phyloP scores from a whole-genome alignment of 2,113 vertebrate species.

The Poeciliopsis turrubarensis region DNA sequence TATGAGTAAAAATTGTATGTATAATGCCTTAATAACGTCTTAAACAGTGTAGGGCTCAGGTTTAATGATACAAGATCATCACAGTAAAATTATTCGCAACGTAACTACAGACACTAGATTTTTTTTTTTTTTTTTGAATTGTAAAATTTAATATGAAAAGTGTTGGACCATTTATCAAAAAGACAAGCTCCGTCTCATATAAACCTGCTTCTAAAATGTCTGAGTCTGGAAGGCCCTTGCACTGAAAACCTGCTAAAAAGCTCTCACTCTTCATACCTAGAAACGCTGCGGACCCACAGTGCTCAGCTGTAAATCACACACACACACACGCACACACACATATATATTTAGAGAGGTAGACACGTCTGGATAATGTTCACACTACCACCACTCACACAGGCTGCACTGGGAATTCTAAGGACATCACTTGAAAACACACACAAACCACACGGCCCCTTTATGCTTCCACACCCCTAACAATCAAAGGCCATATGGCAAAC shows the following conservation, averaged over 20 bases:
- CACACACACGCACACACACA: neutral
- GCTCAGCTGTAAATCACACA: conserved; percentile 79
- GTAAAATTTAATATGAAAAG: neutral
- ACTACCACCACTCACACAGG: conserved; percentile 57
- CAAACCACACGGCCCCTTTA: conserved; percentile 55
- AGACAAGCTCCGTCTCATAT: conserved; percentile 31
- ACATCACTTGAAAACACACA: conserved; percentile 24
- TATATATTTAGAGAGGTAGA: no score
- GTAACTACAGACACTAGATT: neutral
- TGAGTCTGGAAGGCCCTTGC: conserved; percentile 63
- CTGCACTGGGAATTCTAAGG: conserved; percentile 40
- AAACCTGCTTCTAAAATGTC: conserved; percentile 3
- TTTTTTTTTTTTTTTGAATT: conserved; percentile 3
- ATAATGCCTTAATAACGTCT: no score
- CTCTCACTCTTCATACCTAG: conserved; percentile 76
- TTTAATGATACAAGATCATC: neutral
- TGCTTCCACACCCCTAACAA: conserved; percentile 65
- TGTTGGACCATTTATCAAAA: conserved; percentile 29
- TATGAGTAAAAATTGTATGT: no score
- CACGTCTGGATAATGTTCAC: conserved; percentile 40
- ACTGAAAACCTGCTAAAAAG: conserved; percentile 78
- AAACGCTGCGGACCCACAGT: conserved; percentile 77
- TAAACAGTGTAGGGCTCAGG: neutral
- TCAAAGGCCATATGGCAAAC: conserved; percentile 83
- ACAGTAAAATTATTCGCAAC: neutral